Evolutionary conservation across 2,113 vertebrate species (phyloP), one percentile per base, ranked within the genome.

Genomic region (Crotophaga sulcirostris): DNA sequence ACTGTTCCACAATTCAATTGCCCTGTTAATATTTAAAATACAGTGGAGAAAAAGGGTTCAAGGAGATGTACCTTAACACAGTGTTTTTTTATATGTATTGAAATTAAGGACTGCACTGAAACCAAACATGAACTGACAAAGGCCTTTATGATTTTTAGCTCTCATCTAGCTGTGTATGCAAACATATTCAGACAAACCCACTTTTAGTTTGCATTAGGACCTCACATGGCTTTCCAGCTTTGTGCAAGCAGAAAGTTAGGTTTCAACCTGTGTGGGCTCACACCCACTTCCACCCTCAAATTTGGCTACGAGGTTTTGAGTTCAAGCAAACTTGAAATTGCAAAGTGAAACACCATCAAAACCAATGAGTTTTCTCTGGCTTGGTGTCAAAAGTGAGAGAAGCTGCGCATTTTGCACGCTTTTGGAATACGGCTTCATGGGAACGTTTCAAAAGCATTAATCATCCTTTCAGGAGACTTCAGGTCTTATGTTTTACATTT

Each of bases 191-290:
- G 38, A 54, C 55, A 31, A 54, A n/a, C 5, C 44, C 40, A 15
- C 36, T 64, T 38, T 55, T 3, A 40, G n/a, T 86, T 88, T 86
- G 69, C 64, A 63, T 64, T 70, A 64, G 44, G 68, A 45, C 44
- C 70, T 83, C 12, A 67, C 84, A 73, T 33, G 70, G 3, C 63
- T 77, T 56, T 72, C 64, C 70, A 34, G 33, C 54, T 95, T 44
- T 44, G 33, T n/a, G 83, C 10, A 38, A 54, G 80, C 72, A 72
- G 86, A 95, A 52, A 62, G 16, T 29, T 49, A 10, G 10, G 24
- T 56, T 89, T 93, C 96, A 93, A 76, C 94, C 89, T 95, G 94
- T 95, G 95, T 93, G 93, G 96, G 88, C 93, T 94, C 89, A 81
- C 79, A 64, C 79, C 93, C 90, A 90, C 79, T 86, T 92, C 93